Percentiles rank a stretch among this genome's conserved stretches.
Evolutionary conservation across 2,113 vertebrate species (phyloP).

Genomic region (Tragelaphus buxtoni): DNA sequence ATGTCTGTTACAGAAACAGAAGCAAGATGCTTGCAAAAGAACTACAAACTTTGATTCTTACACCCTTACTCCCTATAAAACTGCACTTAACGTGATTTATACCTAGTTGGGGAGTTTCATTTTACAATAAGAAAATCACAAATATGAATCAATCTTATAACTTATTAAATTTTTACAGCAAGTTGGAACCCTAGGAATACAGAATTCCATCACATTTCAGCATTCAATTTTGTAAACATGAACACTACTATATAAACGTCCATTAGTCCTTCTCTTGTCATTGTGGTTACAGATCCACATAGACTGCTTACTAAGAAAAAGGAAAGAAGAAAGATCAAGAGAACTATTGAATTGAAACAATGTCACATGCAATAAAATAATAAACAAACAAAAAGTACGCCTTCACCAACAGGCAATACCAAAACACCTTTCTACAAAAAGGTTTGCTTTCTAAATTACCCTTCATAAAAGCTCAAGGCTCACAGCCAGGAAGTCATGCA

Average conservation of each 20-base stretch:
- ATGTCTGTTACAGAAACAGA: background rate
- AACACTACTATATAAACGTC: background rate
- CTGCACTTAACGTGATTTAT: background rate
- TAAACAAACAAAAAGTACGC: background rate
- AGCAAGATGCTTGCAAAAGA: background rate
- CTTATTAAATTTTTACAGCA: background rate
- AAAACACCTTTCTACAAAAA: background rate
- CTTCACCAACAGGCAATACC: background rate
- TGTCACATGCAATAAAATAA: background rate
- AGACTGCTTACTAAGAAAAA: background rate
- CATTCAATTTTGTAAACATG: background rate
- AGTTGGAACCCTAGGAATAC: background rate
- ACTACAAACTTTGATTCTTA: background rate
- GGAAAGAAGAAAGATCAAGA: background rate
- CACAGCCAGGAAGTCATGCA: background rate
- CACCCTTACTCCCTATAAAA: background rate
- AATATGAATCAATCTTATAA: background rate
- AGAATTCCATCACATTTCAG: background rate
- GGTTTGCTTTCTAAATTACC: background rate
- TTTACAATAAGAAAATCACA: background rate
- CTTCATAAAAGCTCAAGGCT: background rate
- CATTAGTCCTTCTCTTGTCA: background rate
- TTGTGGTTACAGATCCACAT: background rate
- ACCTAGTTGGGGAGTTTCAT: background rate
- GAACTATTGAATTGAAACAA: background rate